These are phyloP conservation scores for Ceryle rudis DNA, from an alignment of 2,797 vertebrate genomes.

Conservation along the genomic window DNA sequence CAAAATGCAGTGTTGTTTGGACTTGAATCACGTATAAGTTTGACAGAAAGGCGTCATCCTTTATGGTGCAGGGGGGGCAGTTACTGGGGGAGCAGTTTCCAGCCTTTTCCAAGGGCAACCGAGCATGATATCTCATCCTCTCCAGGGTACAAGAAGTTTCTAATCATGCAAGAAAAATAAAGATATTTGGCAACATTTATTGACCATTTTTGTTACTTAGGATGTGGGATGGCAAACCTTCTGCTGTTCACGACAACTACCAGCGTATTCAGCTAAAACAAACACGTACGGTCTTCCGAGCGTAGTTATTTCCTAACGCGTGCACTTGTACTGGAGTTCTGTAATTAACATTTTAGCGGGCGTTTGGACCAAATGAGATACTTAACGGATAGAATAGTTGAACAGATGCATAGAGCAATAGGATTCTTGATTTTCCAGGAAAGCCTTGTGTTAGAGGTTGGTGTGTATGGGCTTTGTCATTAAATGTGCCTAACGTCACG, in stretches of 20 bases:
- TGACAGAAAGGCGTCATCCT: constrained; percentile 14
- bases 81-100: not conserved
- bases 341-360: constrained; percentile 56
- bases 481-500: not conserved
- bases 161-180: not conserved
- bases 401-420: constrained; percentile 1
- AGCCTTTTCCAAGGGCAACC: constrained; percentile 3
- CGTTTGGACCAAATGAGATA: constrained; percentile 31
- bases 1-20: constrained; percentile 46
- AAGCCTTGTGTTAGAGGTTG: not conserved
- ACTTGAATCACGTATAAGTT: constrained; percentile 41
- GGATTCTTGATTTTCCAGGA: constrained; percentile 14
- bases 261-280: not conserved
- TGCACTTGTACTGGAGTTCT: constrained; percentile 28
- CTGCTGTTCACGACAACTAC: not conserved
- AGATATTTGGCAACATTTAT: not conserved
- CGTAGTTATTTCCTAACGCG: not conserved
- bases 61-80: not conserved
- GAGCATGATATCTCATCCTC: not conserved
- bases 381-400: not conserved
- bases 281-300: not conserved
- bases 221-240: not conserved
- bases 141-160: not conserved
- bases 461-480: not conserved
- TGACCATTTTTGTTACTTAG: not conserved